A percentile compares a stretch with the other conserved stretches of the same genome.
These are phyloP conservation scores for Sminthurinus aureus DNA, from an alignment of 2,888 invertebrate species.

Conservation along the genomic window DNA sequence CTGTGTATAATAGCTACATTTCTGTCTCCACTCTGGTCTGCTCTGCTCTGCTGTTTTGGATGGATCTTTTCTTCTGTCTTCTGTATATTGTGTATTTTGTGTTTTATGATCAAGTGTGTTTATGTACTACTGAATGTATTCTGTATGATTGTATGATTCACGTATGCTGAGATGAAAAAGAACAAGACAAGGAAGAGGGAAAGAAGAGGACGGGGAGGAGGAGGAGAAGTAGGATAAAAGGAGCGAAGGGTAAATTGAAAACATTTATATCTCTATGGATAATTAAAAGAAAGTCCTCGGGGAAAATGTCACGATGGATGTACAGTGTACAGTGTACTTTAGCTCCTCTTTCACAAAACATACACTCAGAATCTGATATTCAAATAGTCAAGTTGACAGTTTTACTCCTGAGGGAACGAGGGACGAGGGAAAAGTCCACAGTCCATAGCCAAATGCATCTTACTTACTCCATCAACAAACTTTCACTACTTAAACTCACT, in stretches of 20 bases:
- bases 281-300: slow-evolving; percentile 56
- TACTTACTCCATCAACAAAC: too few species aligned
- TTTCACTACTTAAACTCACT: too few species aligned
- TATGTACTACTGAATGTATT: too few species aligned
- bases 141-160: slow-evolving; percentile 18
- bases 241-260: slow-evolving; percentile 54
- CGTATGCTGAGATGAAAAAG: too few species aligned
- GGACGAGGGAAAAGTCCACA: slow-evolving; percentile 44
- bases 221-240: not conserved
- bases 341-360: too few species aligned
- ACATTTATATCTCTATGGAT: slow-evolving; percentile 54
- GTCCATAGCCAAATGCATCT: not conserved
- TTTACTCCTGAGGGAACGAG: slow-evolving; percentile 51
- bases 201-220: not conserved
- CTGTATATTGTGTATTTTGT: slow-evolving; percentile 14
- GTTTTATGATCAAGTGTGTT: slow-evolving; percentile 35
- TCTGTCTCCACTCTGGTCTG: not conserved
- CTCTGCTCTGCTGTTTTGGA: not conserved
- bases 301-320: slow-evolving; percentile 51
- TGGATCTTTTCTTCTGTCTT: not conserved
- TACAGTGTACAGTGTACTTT: too few species aligned
- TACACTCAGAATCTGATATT: slow-evolving; percentile 28
- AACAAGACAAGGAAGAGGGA: slow-evolving; percentile 1
- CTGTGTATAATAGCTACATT: slow-evolving; percentile 35
- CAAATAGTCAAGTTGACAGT: slow-evolving; percentile 60